Evolutionary conservation across 2,888 invertebrate genomes (phyloP), one percentile per base, ranked within the genome.

Genomic region (Pyrgus malvae): DNA sequence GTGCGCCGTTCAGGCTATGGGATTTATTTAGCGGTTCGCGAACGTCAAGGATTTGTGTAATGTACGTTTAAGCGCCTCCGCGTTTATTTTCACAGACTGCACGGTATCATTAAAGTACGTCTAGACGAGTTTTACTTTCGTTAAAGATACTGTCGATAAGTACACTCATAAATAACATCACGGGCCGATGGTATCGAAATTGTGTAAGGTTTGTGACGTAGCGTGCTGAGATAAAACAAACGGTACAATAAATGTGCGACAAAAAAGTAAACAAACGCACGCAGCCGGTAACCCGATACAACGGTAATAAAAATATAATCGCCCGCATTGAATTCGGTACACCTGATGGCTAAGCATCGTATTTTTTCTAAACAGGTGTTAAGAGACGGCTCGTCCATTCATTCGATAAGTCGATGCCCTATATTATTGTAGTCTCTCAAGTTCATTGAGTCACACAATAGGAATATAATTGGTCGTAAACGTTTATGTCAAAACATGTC

Each of bases 401-500:
- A 78, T 67, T 19, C 69, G 63, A 42, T 63, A 68, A 77, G 85
- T 87, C 87, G 85, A 87, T 87, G 88, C 84, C 89, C 89, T 80
- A 89, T 85, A 88, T 87, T 80, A 78, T 78, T 78, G 75, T 80
- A 70, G 70, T 81, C 82, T 82, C 79, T 84, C 86, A 87, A 88
- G 88, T 88, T 87, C 88, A 86, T 72, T 78, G 83, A 81, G 80
- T 78, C 79, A 78, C 77, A 89, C 87, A 87, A 89, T 84, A 70
- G 76, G 69, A 77, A 76, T 79, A 79, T 87, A 87, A 88, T 87
- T 84, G 82, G 79, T 78, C 79, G 80, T 86, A 79, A 83, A 75
- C 69, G 78, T 78, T 80, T 64, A 67, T 85, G 87, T 88, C 88
- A 87, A 87, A 88, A 88, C 82, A 84, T 72, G 78, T 72, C 75